phyloP scores from a whole-genome alignment of 2,113 vertebrate genomes.

The Sylvietta virens region DNA sequence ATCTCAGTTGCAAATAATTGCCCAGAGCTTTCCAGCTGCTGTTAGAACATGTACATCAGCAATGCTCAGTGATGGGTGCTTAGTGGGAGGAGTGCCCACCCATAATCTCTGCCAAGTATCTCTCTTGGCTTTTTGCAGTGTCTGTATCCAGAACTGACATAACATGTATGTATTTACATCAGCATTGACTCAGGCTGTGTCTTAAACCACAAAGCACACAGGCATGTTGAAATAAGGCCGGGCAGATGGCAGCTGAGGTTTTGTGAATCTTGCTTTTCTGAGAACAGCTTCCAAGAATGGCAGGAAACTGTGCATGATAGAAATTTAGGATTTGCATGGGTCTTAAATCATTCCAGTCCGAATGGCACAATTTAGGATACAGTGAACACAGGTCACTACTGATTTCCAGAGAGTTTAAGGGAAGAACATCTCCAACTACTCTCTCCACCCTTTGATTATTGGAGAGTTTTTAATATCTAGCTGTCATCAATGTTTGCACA shows the following conservation, averaged over 20 bases:
- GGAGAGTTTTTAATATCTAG: not conserved
- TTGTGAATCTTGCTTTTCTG: not conserved
- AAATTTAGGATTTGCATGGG: not conserved
- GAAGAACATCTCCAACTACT: not conserved
- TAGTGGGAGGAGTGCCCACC: not conserved
- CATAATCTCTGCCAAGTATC: not conserved
- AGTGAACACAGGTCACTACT: not conserved
- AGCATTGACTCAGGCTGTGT: not conserved
- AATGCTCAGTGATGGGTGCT: not conserved
- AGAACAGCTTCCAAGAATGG: not conserved
- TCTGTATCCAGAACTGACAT: not conserved
- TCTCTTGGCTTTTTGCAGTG: not conserved
- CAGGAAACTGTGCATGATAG: not conserved
- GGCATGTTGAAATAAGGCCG: not conserved
- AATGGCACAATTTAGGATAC: rapidly evolving
- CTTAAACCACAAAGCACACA: not conserved
- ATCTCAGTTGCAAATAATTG: not conserved
- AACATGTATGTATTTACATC: not conserved
- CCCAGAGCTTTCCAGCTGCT: not conserved
- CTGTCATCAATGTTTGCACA: not conserved
- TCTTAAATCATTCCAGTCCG: not conserved
- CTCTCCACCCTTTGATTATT: not conserved
- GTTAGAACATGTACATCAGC: not conserved
- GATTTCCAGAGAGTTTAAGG: not conserved
- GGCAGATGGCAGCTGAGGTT: not conserved